Evolutionary conservation across 2,888 invertebrate species (phyloP), one percentile per base, ranked within the genome.

Genomic region (Cephus pygmeus): DNA sequence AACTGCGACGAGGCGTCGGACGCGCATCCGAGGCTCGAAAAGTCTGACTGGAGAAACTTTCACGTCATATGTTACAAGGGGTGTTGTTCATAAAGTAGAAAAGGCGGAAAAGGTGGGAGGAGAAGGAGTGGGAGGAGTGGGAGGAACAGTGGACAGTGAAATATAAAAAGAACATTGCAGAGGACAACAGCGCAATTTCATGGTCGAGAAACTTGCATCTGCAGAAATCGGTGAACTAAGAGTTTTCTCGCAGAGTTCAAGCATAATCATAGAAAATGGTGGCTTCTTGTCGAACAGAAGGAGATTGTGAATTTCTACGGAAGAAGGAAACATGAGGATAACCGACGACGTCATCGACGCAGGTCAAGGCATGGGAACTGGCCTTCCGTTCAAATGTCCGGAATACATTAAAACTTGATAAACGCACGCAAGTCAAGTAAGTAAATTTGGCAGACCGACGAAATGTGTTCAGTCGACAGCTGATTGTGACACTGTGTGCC

Each of bases 221-320:
- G 12, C 30, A 71, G 9, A 56, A 56, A 56, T 23, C 23, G 23
- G 56, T 56, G 56, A 56, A 23, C 56, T 23, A 56, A 56, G 23
- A 56, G 23, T 23, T 23, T 23, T 56, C 56, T 56, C 56, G 56
- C 56, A 23, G 23, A 56, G 56, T 56, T 56, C 2, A 23, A 23
- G 56, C 56, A 71, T 71, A 71, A 33, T 71, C 71, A 6, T 71
- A 34, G 71, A 71, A 71, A 71, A 71, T 34, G 71, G 31, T 30
- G 11, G 4, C 23, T 31, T 33, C 30, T 12, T 11, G 30, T 11
- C 35, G 15, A 12, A 34, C 68, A 9, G 23, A 23, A 56, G 56
- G 23, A 40, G 40, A 40, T 2, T 40, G 15, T 40, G 40, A 40
- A 15, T 6, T 40, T 4, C 15, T 4, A 40, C 2, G 40, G 40